Percentiles rank a stretch among this genome's conserved stretches.
Conservation (phyloP, 2,888 invertebrate species). For the Chalcosyrphus nemorum region DNA sequence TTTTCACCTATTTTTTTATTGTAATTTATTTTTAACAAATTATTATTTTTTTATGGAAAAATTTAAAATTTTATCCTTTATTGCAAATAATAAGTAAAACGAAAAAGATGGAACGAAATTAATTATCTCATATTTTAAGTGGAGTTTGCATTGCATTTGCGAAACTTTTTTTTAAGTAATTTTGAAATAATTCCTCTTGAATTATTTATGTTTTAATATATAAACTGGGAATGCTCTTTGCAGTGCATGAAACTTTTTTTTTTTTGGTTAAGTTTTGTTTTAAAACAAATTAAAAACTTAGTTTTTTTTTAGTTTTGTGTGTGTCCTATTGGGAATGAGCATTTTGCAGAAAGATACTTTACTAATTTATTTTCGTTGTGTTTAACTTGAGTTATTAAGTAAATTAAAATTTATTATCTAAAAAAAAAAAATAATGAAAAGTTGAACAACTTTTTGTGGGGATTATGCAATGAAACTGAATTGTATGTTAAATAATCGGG, state of each 20-base stretch:
- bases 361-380: not conserved
- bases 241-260: conserved; percentile 55
- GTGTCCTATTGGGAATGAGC: conserved; percentile 57
- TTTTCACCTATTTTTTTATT: conserved; percentile 28
- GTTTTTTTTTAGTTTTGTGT: conserved; percentile 25
- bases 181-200: conserved; percentile 33
- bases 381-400: not conserved
- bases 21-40: conserved; percentile 22
- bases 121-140: conserved; percentile 36
- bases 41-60: conserved; percentile 58
- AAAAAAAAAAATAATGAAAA: not conserved
- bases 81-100: conserved; percentile 28
- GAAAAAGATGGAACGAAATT: too few species aligned
- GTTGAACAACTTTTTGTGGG: not conserved
- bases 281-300: not conserved
- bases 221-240: conserved; percentile 41
- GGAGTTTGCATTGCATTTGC: conserved; percentile 54
- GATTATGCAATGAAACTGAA: conserved; percentile 31
- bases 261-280: conserved; percentile 13
- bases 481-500: too few species aligned
- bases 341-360: conserved; percentile 55
- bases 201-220: conserved; percentile 26
- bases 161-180: conserved; percentile 27
- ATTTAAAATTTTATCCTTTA: conserved; percentile 45
- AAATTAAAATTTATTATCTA: conserved; percentile 40